Percentiles rank a stretch among this genome's conserved stretches.
Conservation (phyloP, 2,113 vertebrate genomes). For the Erinaceus europaeus region DNA sequence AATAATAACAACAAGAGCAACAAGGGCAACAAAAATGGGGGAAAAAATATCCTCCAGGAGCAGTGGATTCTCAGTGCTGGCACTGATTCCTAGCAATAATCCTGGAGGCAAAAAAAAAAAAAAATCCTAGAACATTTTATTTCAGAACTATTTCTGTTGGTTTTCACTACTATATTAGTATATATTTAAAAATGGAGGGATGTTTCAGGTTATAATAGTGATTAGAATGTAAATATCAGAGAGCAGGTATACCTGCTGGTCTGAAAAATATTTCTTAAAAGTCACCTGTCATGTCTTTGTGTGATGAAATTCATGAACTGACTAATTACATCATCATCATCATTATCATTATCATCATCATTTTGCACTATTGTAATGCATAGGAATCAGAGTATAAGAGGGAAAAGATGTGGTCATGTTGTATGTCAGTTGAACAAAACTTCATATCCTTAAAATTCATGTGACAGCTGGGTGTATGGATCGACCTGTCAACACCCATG, state of each 20-base stretch:
- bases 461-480: too few relatives aligned
- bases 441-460: not conserved
- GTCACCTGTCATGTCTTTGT: not conserved
- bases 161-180: not conserved
- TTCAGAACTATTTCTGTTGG: not conserved
- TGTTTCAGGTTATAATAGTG: not conserved
- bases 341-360: too few relatives aligned
- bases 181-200: not conserved
- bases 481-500: too few relatives aligned
- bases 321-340: too few relatives aligned
- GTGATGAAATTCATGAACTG: not conserved
- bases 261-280: not conserved
- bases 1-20: too few relatives aligned
- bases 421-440: not conserved
- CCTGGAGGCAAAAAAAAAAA: too few relatives aligned
- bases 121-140: not conserved
- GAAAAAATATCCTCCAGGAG: too few relatives aligned
- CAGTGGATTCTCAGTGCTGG: too few relatives aligned
- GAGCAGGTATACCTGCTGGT: accelerated
- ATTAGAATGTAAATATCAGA: not conserved
- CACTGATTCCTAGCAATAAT: too few relatives aligned
- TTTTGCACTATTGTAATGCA: not conserved
- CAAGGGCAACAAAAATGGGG: too few relatives aligned
- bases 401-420: not conserved
- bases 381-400: not conserved